These are phyloP conservation scores for Apostichopus leukothele DNA, from an alignment of 53 echinoderm and acorn worm species.

Conservation along the genomic window DNA sequence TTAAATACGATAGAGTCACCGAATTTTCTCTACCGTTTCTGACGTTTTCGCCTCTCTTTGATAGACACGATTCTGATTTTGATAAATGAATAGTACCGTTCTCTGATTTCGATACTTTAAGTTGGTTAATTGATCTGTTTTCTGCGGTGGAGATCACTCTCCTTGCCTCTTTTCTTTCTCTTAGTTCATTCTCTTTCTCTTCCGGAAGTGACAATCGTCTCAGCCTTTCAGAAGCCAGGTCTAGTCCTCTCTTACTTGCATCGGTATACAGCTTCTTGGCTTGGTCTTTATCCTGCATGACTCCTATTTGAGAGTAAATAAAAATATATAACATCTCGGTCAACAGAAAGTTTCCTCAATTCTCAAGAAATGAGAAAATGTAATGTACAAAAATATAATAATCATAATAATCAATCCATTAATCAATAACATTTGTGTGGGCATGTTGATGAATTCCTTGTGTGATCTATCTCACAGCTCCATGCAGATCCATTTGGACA, in stretches of 20 bases:
- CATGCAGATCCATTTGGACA: too few relatives aligned
- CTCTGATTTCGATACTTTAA: background rate
- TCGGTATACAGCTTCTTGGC: conserved; percentile 59
- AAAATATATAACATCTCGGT: background rate
- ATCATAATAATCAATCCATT: too few relatives aligned
- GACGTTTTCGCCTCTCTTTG: background rate
- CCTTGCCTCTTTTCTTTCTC: background rate
- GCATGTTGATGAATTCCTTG: too few relatives aligned
- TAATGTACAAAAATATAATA: too few relatives aligned
- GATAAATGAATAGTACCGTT: conserved; percentile 47
- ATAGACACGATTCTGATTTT: conserved; percentile 44
- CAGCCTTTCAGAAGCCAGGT: conserved; percentile 60
- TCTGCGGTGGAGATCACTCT: background rate
- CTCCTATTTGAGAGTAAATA: conserved; percentile 40
- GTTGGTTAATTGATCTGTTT: background rate
- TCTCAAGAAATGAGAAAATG: too few relatives aligned
- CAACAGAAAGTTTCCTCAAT: too few relatives aligned
- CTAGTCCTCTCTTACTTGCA: conserved; percentile 64
- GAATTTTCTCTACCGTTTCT: background rate
- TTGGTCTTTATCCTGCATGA: conserved; percentile 54
- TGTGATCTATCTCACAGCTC: too few relatives aligned
- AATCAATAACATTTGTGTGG: too few relatives aligned
- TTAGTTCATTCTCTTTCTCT: conserved; percentile 6
- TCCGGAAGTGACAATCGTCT: conserved; percentile 12
- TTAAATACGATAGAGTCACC: conserved; percentile 44